Evolutionary conservation across 2,113 vertebrate genomes (phyloP).

Genomic region (Artemisiospiza belli): DNA sequence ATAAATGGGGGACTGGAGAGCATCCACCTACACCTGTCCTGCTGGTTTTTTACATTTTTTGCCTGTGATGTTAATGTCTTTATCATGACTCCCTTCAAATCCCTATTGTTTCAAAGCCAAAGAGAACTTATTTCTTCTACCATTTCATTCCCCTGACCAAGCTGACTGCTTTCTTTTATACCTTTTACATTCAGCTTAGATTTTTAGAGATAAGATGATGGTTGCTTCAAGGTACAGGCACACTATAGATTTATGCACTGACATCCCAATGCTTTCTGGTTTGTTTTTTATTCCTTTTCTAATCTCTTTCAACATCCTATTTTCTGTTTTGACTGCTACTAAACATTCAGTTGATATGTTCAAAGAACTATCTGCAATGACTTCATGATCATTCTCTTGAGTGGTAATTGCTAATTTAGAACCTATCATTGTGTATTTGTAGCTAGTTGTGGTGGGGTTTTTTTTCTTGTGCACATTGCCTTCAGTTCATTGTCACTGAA

Average conservation of each 20-base stretch:
- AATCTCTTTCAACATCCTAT: constrained; percentile 10
- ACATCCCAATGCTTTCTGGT: neutral
- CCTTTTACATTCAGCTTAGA: neutral
- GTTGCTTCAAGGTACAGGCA: neutral
- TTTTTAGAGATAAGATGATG: neutral
- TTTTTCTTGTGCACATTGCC: neutral
- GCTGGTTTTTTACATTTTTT: neutral
- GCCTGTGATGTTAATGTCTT: neutral
- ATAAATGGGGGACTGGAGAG: neutral
- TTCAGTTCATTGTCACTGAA: constrained; percentile 20
- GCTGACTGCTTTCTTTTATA: neutral
- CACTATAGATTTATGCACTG: neutral
- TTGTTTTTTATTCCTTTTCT: constrained; percentile 19
- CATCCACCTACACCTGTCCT: neutral
- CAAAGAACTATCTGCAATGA: constrained; percentile 14
- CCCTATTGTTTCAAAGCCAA: neutral
- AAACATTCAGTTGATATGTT: constrained; percentile 2
- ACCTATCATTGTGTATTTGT: constrained; percentile 20
- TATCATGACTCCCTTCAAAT: neutral
- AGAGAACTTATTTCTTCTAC: neutral
- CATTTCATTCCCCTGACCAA: neutral
- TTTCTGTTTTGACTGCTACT: constrained; percentile 29
- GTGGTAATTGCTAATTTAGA: constrained; percentile 59
- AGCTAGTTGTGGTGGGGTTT: neutral
- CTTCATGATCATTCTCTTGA: constrained; percentile 30